Evolutionary conservation across 2,888 invertebrate species (phyloP), one percentile per base, ranked within the genome.

Genomic region (Cyaniris semiargus): DNA sequence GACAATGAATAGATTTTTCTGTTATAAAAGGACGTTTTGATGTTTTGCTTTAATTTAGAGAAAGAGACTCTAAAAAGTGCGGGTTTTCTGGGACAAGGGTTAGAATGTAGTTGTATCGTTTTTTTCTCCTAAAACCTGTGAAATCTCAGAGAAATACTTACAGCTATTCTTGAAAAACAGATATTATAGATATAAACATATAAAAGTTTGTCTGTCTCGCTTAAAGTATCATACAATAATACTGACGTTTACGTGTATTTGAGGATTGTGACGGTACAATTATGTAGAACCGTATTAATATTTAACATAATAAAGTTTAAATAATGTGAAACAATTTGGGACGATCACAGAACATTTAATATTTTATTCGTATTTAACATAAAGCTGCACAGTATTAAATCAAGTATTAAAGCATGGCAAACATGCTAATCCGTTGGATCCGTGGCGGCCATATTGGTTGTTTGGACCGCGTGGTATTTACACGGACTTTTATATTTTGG

Each of bases 401-500:
- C 44, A 72, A 72, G 44, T 44, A n/a, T n/a, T n/a, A n/a, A n/a
- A 38, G 44, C 72, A 72, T 31, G 21, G 38, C 72, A 72, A 38
- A 72, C 21, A 72, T 38, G 72, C 21, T 86, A 89, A 90, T 91
- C 87, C 86, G 83, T 82, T 84, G 87, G 88, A 91, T 91, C 89
- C 86, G 90, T 89, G 86, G 89, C 88, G 91, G 88, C 88, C 87
- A 27, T 88, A 90, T 89, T 89, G 88, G 84, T 85, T 74, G 84
- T 84, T 82, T 85, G 86, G 84, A 87, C 86, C 86, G 87, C 89
- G 90, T 90, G 89, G 92, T 92, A 93, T 93, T 93, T 94, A 91
- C 93, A 92, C 91, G 91, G 91, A 91, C 91, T 91, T 91, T 92
- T 87, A 90, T 89, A 91, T 89, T 89, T 90, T 18, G 66, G 92